Conservation (phyloP, 2,888 invertebrate genomes). For the Leptopilina syphax region DNA sequence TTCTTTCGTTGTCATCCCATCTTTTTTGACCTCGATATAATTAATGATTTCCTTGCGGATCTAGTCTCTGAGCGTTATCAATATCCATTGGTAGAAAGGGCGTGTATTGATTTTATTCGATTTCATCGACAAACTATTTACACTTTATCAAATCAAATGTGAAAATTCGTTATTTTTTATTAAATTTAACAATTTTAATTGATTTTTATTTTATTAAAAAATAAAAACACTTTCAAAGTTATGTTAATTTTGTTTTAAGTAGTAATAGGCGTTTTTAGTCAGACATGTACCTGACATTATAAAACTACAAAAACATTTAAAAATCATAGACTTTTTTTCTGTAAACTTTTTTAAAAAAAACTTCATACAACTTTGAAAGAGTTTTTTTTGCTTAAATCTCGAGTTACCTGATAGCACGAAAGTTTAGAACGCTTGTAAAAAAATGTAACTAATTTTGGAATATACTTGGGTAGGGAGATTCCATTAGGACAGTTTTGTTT, state of each 20-base stretch:
- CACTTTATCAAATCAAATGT: no score
- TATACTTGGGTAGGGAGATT: constrained; percentile 7
- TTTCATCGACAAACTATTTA: neutral
- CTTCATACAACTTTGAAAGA: neutral
- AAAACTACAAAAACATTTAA: no score
- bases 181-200: no score
- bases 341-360: no score
- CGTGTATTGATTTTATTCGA: constrained; percentile 6
- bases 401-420: neutral
- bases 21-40: constrained; percentile 20
- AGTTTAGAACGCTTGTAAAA: neutral
- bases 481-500: constrained; percentile 17
- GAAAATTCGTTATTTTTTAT: no score
- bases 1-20: constrained; percentile 26
- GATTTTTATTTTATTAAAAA: no score
- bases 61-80: neutral
- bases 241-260: no score
- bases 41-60: constrained; percentile 32
- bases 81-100: neutral
- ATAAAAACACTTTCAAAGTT: no score
- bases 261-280: no score
- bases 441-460: neutral
- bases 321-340: no score
- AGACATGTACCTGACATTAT: no score
- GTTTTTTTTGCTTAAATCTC: neutral